Evolutionary conservation across 2,888 invertebrate genomes (phyloP).

Genomic region (Limnephilus marmoratus): DNA sequence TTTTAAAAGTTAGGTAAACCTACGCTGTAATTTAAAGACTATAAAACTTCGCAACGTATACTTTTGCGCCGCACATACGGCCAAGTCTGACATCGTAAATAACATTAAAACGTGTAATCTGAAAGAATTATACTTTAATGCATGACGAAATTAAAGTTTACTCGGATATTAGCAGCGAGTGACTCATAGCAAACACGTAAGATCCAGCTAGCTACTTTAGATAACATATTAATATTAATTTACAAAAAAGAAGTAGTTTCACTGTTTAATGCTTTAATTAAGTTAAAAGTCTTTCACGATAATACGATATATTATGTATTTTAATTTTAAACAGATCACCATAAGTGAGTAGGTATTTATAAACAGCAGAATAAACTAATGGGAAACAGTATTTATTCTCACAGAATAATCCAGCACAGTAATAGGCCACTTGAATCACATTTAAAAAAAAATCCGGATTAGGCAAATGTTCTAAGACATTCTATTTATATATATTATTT

Average conservation of each 20-base stretch:
- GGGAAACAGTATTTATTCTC: too few relatives aligned
- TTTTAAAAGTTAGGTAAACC: slow-evolving; percentile 11
- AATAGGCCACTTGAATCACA: too few relatives aligned
- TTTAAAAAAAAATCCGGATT: too few relatives aligned
- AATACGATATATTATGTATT: too few relatives aligned
- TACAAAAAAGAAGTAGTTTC: neutral
- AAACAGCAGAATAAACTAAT: too few relatives aligned
- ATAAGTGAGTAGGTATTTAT: too few relatives aligned
- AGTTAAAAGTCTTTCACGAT: neutral
- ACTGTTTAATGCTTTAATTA: neutral
- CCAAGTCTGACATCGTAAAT: neutral
- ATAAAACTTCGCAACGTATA: slow-evolving; percentile 2
- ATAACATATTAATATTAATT: neutral
- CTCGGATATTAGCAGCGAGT: neutral
- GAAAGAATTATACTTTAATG: neutral
- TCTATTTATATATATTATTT: too few relatives aligned
- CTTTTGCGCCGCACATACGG: neutral
- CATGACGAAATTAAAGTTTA: neutral
- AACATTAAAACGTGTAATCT: neutral
- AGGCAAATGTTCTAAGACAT: too few relatives aligned
- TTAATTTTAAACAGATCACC: too few relatives aligned
- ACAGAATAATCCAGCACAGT: too few relatives aligned
- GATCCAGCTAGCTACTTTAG: neutral
- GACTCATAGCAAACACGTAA: neutral
- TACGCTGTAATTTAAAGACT: neutral